Base-by-base conservation (phyloP, 2,888 invertebrate genomes). In the Troides aeacus region DNA sequence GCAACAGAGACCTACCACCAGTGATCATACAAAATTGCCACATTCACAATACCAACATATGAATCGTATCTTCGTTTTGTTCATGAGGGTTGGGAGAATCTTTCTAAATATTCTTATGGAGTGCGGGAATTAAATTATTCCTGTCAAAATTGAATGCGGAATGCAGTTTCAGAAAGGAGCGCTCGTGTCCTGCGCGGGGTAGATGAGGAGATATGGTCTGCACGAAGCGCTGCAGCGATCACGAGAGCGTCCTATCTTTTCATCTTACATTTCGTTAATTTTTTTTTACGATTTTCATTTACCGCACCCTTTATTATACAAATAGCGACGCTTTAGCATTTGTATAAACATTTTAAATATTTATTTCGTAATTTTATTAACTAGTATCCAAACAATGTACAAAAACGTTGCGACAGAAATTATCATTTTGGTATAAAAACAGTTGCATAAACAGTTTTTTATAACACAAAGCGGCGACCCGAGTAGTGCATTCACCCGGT, bases 171-270 rank as follows among this genome's bases (percentile, higher is more conserved):
- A 66, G 66, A 68, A 58, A 53, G n/a, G 58, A 30, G 18, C 23
- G 56, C 56, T 7, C 30, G 56, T 53, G 63, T 70, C 70, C 66
- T 70, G 70, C 61, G 7, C 64, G 21, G 24, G 68, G 53, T 36
- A 70, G 70, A 70, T 70, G 81, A 64, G 68, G 72, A 73, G 86
- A 86, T 86, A 84, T 71, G 73, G 70, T 30, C 73, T 18, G 63
- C 70, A 67, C 67, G 70, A 67, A 70, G 57, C 66, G 60, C 60
- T 60, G 58, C 53, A 46, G 62, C 23, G 23, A 46, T 64, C 53
- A 42, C 62, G 73, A 76, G 72, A 76, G 66, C 62, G 62, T 71
- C 30, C 67, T 76, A 75, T 76, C 76, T 73, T 42, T 30, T 72
- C 74, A 77, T 77, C 77, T 76, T 74, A 75, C 74, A 71, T 70